Conservation (phyloP, 2,888 invertebrate genomes). For the Athalia circularis region DNA sequence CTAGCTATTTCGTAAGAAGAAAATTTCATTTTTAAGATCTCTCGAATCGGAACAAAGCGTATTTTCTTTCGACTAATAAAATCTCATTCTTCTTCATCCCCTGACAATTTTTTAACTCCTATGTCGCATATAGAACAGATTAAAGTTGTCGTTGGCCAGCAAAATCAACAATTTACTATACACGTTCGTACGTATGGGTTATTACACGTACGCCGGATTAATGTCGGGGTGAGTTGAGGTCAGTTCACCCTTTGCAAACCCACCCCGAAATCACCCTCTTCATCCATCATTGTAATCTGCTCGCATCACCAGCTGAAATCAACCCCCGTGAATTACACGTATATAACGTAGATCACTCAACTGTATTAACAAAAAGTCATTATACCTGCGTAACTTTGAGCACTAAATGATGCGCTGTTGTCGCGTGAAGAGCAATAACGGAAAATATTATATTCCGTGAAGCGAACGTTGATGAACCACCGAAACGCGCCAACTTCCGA, state of each 20-base stretch:
- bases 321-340: not conserved
- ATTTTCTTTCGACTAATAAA: too few species aligned
- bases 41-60: too few species aligned
- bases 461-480: not conserved
- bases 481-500: not conserved
- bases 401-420: too few species aligned
- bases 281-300: slow-evolving; percentile 48
- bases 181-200: not conserved
- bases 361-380: not conserved
- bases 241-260: slow-evolving; percentile 12
- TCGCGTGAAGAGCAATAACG: too few species aligned
- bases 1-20: not conserved
- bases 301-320: slow-evolving; percentile 22
- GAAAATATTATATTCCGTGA: not conserved
- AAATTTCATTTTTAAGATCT: too few species aligned
- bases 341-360: not conserved
- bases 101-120: not conserved
- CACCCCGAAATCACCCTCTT: not conserved
- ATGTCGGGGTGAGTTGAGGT: slow-evolving; percentile 23
- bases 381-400: too few species aligned
- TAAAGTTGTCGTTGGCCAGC: slow-evolving; percentile 13
- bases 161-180: not conserved
- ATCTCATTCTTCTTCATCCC: not conserved
- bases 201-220: not conserved
- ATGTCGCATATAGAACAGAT: not conserved